Base-by-base conservation (phyloP, 2,888 invertebrate genomes). In the Polydrusus cervinus region DNA sequence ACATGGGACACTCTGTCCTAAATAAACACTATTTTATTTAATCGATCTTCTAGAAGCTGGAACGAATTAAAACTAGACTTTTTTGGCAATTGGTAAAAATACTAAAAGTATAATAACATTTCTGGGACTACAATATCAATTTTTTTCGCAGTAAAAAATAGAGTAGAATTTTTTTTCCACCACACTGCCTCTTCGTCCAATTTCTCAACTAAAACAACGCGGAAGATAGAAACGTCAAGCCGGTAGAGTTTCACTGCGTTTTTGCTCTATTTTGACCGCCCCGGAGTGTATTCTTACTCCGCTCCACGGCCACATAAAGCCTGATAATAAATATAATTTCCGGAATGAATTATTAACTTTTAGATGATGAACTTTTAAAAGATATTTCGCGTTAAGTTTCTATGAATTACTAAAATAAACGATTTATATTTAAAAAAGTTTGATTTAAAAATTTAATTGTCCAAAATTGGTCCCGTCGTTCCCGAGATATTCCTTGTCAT, bases 301-400 rank as follows among this genome's bases (percentile, higher is more conserved):
- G 34, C 55, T 3, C 55, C 34, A 16, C 34, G 38, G 57, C 57
- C 34, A 57, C 34, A 57, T 57, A 57, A 20, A 57, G 38, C 57
- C 51, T 53, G 51, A 47, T 53, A 51, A 66, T 66, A 66, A 60
- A 69, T 57, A 68, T 47, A 30, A 49, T 62, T 30, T 51, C n/a
- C 57, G 14, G 53, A 71, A 65, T 65, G 71, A 71, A 71, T 65
- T 71, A 71, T 71, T 71, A 65, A 66, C 65, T 71, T 71, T 38
- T n/a, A 47, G 47, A 71, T 57, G 45, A 57, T 38, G 45, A 71
- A 71, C 45, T 71, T 71, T 55, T n/a, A n/a, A n/a, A 25, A 53
- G 55, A 53, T 68, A 45, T 57, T 57, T 55, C 45, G 43, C 14
- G 49, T 67, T 20, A 18, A 10, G 51, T 18, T n/a, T 13, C 9